Conservation (phyloP, 2,797 vertebrate species). For the Hypotaenidia philippensis region DNA sequence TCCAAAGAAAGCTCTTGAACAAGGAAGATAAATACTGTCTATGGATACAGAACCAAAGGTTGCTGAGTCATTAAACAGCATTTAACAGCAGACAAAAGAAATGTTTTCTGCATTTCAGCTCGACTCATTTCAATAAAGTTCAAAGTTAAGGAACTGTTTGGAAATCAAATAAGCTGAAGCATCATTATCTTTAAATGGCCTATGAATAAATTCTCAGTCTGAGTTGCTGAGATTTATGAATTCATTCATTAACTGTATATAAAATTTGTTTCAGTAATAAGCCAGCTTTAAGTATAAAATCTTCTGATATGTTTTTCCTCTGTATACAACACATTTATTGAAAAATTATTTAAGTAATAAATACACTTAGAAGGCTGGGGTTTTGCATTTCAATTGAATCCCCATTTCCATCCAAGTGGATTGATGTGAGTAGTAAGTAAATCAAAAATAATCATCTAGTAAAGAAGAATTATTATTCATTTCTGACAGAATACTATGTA, state of each 20-base stretch:
- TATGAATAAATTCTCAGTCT: slow-evolving; percentile 8
- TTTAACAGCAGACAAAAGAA: slow-evolving; percentile 4
- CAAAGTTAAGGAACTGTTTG: background rate
- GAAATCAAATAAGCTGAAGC: slow-evolving; percentile 1
- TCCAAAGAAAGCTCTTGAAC: background rate
- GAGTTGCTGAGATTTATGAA: slow-evolving; percentile 10
- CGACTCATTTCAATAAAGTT: slow-evolving; percentile 22
- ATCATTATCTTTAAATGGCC: background rate
- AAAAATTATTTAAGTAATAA: slow-evolving; percentile 22
- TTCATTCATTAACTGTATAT: slow-evolving; percentile 37
- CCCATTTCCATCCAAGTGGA: slow-evolving; percentile 1
- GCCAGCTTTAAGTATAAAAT: background rate
- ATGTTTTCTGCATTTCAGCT: slow-evolving; percentile 12
- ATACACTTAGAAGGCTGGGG: background rate
- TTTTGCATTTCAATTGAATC: slow-evolving; percentile 24
- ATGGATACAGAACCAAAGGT: background rate
- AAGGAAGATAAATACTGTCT: background rate
- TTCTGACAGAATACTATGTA: background rate
- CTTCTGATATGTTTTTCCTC: background rate
- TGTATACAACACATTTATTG: background rate
- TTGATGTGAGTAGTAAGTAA: background rate
- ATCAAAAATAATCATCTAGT: slow-evolving; percentile 27
- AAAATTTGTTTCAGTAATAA: slow-evolving; percentile 25
- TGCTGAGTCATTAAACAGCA: background rate
- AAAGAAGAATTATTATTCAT: background rate